Percentiles rank a stretch among this genome's conserved stretches.
phyloP scores from a whole-genome alignment of 1,140 invertebrate genomes.

The Lasioglossum albipes region DNA sequence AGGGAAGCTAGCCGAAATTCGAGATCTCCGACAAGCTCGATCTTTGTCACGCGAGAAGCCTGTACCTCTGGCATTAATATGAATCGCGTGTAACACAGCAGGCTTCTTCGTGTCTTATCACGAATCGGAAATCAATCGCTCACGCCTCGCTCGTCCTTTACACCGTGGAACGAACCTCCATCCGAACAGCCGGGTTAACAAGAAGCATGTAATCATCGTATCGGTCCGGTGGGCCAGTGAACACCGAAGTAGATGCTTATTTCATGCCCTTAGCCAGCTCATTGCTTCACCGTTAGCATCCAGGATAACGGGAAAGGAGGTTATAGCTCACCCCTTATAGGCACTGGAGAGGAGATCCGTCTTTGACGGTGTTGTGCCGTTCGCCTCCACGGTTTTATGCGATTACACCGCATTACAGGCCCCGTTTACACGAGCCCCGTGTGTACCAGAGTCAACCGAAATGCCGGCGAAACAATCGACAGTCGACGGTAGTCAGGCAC shows the following conservation, averaged over 20 bases:
- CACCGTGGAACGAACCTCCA: slow-evolving; percentile 18
- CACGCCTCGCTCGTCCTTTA: slow-evolving; percentile 16
- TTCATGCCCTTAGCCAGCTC: slow-evolving; percentile 27
- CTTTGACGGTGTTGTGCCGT: slow-evolving; percentile 26
- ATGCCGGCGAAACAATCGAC: slow-evolving; percentile 2
- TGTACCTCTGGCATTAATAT: slow-evolving; percentile 18
- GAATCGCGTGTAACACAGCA: not conserved
- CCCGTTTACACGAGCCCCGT: slow-evolving; percentile 24
- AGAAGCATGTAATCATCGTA: slow-evolving; percentile 28
- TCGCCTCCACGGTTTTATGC: slow-evolving; percentile 36
- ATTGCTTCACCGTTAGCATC: not conserved
- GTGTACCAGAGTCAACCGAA: not conserved
- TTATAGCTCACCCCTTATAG: not conserved
- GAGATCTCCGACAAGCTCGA: slow-evolving; percentile 3
- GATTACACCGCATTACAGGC: slow-evolving; percentile 44
- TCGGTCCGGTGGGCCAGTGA: not conserved
- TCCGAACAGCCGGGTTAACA: not conserved
- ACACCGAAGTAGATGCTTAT: slow-evolving; percentile 11
- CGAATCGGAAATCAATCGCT: slow-evolving; percentile 44
- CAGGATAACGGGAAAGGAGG: not conserved
- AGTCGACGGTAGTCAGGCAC: no score
- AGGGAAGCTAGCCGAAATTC: not conserved
- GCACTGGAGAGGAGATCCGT: not conserved
- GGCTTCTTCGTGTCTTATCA: slow-evolving; percentile 30
- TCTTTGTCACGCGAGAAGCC: slow-evolving; percentile 28